These are phyloP conservation scores for Nephrotoma guestfalica DNA, from an alignment of 2,888 invertebrate genomes.

Conservation along the genomic window DNA sequence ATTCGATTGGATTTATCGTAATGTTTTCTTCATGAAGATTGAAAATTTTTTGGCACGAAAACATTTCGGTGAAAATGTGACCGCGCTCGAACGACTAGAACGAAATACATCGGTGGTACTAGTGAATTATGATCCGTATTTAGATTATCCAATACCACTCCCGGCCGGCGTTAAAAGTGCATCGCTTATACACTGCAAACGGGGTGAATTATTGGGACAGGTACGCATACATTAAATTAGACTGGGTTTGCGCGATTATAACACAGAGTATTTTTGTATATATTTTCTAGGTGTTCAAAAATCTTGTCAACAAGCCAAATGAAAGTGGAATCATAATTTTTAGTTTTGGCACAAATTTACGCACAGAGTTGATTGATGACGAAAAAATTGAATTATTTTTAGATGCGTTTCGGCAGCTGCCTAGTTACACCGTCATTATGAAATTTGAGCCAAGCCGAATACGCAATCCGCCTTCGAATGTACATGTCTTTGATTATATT, in stretches of 20 bases:
- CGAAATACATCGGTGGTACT: constrained; percentile 3
- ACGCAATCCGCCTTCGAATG: constrained; percentile 6
- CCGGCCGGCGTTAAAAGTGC: constrained; percentile 4
- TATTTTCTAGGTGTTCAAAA: background rate
- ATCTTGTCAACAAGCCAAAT: background rate
- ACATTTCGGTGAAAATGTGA: background rate
- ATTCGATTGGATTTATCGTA: constrained; percentile 6
- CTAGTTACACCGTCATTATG: background rate
- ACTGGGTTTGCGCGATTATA: background rate
- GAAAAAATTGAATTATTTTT: background rate
- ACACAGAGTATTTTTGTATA: background rate
- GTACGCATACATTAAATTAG: background rate
- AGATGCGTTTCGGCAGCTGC: background rate
- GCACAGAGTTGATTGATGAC: background rate
- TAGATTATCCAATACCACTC: constrained; percentile 7
- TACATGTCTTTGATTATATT: background rate
- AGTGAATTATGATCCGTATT: constrained; percentile 6
- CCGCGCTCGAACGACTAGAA: background rate
- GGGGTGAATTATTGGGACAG: background rate
- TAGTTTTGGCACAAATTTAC: background rate
- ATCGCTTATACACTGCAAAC: constrained; percentile 1
- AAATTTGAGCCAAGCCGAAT: constrained; percentile 4
- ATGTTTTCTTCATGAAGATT: constrained; percentile 6
- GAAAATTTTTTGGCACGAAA: constrained; percentile 3
- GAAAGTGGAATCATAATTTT: background rate